Evolutionary conservation across 2,888 invertebrate genomes (phyloP), one percentile per base, ranked within the genome.

Genomic region (Drosophila lacicola): DNA sequence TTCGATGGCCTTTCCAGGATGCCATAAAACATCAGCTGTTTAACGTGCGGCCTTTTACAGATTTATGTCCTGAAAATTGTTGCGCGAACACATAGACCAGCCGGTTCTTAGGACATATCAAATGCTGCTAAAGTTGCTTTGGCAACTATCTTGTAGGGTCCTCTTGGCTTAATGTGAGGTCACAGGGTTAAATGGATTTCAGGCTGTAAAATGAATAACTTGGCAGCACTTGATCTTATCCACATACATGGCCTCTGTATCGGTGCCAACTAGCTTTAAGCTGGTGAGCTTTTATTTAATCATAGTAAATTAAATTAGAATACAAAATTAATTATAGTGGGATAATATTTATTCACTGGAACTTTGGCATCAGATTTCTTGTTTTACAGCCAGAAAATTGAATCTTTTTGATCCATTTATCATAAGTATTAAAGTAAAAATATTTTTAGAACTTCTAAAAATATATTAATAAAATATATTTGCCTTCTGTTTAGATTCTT

Each of bases 11-110:
- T 86, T 41, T 75, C 56, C 47, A 50, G 45, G 64, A 53, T 21
- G 37, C 72, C 82, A 74, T 87, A 81, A 81, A 86, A 78, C 79
- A 79, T 79, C 84, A 84, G 79, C 79, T 87, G 79, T 73, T 83
- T 79, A 80, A 76, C 66, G 74, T 71, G 70, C 78, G 73, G 69
- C 73, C 71, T 66, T 80, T 64, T 47, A 44, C 50, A 70, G 79
- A 84, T 87, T 79, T 83, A 81, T 84, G 79, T 53, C 60, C 66
- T 68, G 47, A 61, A 76, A 86, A 72, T 74, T 77, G 72, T 70
- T 69, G 71, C 74, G 67, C 63, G 68, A 63, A 61, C 47, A 39
- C 39, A 39, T 19, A 36, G 56, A 54, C 61, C 29, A 50, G 47
- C 21, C 44, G 47, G 44, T 34, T 66, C 70, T 44, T n/a, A 45